These are phyloP conservation scores for roundworm (Caenorhabditis elegans) DNA, from an alignment of 1,140 invertebrate species.

Conservation along the genomic window WBcel235 BX284606.5:9825501-9826000, in stretches of 20 bases:
- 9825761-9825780: constrained; percentile 38
- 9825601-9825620: constrained; percentile 22
- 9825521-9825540: constrained; percentile 32
- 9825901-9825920: constrained; percentile 35
- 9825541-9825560: constrained; percentile 29
- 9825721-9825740: neutral
- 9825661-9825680: neutral
- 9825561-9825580: constrained; percentile 41
- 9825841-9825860: constrained; percentile 37
- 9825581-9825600: constrained; percentile 42
- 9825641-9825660: constrained; percentile 35
- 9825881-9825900: constrained; percentile 8
- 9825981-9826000: constrained; percentile 50
- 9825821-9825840: constrained; percentile 26
- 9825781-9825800: constrained; percentile 42
- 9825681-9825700: neutral
- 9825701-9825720: constrained; percentile 41
- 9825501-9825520: constrained; percentile 35
- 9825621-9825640: constrained; percentile 42
- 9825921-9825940: too few relatives aligned
- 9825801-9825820: constrained; percentile 43
- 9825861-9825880: constrained; percentile 29
- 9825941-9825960: neutral
- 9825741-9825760: constrained; percentile 30
- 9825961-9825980: constrained; percentile 37